Evolutionary conservation across 2,113 vertebrate genomes (phyloP), one percentile per base, ranked within the genome.

Genomic region (Pitta sordida): DNA sequence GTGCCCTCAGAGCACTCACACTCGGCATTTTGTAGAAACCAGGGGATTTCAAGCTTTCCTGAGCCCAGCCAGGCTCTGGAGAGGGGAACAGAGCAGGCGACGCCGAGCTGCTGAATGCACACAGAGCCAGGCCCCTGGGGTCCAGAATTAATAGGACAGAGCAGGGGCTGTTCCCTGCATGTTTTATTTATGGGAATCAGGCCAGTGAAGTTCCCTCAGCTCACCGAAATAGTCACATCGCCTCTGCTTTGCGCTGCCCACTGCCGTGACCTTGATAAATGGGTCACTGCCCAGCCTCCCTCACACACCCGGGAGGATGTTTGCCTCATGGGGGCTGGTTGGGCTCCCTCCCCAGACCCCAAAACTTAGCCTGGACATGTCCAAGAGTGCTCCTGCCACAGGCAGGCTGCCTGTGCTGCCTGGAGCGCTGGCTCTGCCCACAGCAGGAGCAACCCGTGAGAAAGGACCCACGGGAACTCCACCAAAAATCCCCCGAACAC

Each of bases 151-250:
- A 92, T 96, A 94, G 95, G 95, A 94, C 91, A 76, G 94, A 93
- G 93, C 92, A 90, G 88, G 95, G 95, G 96, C 95, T 95, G 95
- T 88, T 97, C 96, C 97, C 90, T 76, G 82, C 59, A 43, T 94
- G 94, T 83, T 96, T 97, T 96, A 97, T 96, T 96, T 96, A 97
- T 97, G 94, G 95, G 96, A 96, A 96, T 95, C 86, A 95, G 91
- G 86, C 82, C 94, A 93, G 90, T 76, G 88, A 93, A 94, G 93
- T 94, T 96, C 95, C 91, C 94, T 90, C 78, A 93, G 83, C 93
- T 82, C 90, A 51, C 94, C 6, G 13, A 94, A 92, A 85, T 93
- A 87, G 91, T 79, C 88, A 39, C 84, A 88, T 60, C 13, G 30
- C 81, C 83, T 85, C 83, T 62, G 74, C 83, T 62, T 76, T 24